A percentile compares a stretch with the other conserved stretches of the same genome.
Evolutionary conservation across 92 coral and sea anemone genomes (phyloP).

Genomic region (Micromussa lordhowensis): DNA sequence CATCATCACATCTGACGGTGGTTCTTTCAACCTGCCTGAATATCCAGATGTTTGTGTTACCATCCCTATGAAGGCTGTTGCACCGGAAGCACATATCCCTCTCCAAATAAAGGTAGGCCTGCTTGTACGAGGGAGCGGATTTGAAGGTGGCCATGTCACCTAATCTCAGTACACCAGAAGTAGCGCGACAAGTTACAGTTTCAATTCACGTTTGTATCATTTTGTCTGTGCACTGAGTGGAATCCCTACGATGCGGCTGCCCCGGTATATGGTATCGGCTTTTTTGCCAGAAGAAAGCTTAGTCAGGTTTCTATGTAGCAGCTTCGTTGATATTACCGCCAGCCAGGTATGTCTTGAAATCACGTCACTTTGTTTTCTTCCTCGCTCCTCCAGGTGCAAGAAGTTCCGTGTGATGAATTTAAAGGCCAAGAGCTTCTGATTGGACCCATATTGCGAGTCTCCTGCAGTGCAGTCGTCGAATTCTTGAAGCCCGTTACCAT

Average conservation of each 20-base stretch:
- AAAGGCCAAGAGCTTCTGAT: background rate
- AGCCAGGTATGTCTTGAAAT: background rate
- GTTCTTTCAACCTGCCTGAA: slow-evolving; percentile 16
- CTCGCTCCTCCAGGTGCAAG: too few relatives aligned
- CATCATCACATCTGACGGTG: slow-evolving; percentile 21
- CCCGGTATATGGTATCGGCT: too few relatives aligned
- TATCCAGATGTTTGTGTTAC: slow-evolving; percentile 13
- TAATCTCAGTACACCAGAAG: background rate
- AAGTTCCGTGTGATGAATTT: background rate
- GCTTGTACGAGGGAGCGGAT: background rate
- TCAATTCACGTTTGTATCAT: too few relatives aligned
- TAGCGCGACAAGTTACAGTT: too few relatives aligned
- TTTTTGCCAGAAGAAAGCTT: too few relatives aligned
- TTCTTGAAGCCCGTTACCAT: too few relatives aligned
- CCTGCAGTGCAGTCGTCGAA: background rate
- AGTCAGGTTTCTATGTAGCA: too few relatives aligned
- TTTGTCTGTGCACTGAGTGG: too few relatives aligned
- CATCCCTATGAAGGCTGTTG: slow-evolving; percentile 29
- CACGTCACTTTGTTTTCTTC: too few relatives aligned
- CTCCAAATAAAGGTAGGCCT: slow-evolving; percentile 21
- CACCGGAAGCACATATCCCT: slow-evolving; percentile 7
- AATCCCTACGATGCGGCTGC: too few relatives aligned
- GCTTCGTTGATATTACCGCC: too few relatives aligned
- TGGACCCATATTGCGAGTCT: slow-evolving; percentile 34
- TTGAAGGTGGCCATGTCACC: background rate